These are phyloP conservation scores for Chitala chitala DNA, from an alignment of 2,113 vertebrate genomes.

Conservation along the genomic window DNA sequence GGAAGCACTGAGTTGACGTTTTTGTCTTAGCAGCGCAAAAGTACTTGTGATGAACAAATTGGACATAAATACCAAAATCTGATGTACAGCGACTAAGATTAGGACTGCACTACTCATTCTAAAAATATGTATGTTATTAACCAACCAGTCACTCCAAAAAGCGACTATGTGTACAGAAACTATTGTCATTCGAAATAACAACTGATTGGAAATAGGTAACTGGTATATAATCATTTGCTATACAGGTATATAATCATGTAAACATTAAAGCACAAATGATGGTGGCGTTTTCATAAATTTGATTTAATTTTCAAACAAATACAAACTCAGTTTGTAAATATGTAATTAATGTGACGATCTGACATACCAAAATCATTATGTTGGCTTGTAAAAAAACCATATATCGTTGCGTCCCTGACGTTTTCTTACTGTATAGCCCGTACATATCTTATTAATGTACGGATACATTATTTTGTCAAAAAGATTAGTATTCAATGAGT, in stretches of 20 bases:
- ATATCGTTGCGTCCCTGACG: not conserved
- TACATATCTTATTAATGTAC: not conserved
- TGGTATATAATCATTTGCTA: too few species aligned
- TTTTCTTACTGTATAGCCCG: not conserved
- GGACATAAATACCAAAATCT: too few species aligned
- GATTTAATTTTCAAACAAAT: slow-evolving; percentile 33
- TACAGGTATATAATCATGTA: not conserved
- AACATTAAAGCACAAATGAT: not conserved
- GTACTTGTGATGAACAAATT: too few species aligned
- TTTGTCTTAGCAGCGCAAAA: too few species aligned
- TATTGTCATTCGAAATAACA: too few species aligned
- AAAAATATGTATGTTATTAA: too few species aligned
- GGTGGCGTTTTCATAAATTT: slow-evolving; percentile 6
- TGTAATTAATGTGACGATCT: not conserved
- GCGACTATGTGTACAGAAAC: too few species aligned
- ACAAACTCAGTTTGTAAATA: slow-evolving; percentile 23
- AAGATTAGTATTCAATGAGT: not conserved
- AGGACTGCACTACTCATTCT: too few species aligned
- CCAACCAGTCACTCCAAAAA: too few species aligned
- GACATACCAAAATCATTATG: slow-evolving; percentile 15
- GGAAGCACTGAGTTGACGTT: too few species aligned
- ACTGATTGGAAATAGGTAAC: too few species aligned
- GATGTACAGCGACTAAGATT: too few species aligned
- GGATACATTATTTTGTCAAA: not conserved
- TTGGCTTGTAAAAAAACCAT: slow-evolving; percentile 4